Percentiles rank a stretch among this genome's conserved stretches.
Evolutionary conservation across 2,113 vertebrate genomes (phyloP).

Genomic region (Addax nasomaculatus): DNA sequence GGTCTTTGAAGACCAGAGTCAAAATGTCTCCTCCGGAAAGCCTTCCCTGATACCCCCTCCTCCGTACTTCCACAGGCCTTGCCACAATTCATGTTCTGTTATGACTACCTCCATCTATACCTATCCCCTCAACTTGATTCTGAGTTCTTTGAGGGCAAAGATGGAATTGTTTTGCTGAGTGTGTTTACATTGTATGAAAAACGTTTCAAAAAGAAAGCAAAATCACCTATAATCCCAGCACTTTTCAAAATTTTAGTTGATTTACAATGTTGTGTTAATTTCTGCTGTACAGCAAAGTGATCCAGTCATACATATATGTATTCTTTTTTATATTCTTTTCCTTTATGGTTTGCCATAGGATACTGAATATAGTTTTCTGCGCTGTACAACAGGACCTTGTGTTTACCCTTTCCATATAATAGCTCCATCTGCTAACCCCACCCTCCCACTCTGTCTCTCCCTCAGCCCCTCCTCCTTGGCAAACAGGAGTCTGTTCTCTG

Average conservation of each 20-base stretch:
- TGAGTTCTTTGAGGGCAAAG: neutral
- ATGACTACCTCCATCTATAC: neutral
- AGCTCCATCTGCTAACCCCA: neutral
- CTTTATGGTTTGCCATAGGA: neutral
- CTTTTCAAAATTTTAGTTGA: neutral
- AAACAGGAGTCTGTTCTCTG: neutral
- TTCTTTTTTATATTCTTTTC: neutral
- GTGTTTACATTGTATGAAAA: neutral
- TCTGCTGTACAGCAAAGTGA: neutral
- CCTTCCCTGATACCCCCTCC: neutral
- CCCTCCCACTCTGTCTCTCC: neutral
- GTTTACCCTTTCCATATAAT: neutral
- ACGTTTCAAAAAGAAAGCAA: neutral
- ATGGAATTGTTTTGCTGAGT: neutral
- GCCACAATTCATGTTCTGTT: neutral
- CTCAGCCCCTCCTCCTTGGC: neutral
- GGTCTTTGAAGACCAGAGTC: neutral
- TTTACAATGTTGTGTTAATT: neutral
- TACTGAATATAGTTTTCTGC: neutral
- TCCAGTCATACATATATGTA: neutral
- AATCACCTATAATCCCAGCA: neutral
- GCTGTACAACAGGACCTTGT: neutral
- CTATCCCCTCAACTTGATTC: neutral
- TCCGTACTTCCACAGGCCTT: neutral
- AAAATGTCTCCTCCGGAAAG: conserved; percentile 13